phyloP scores from a whole-genome alignment of 2,888 invertebrate species.

The Tenthredo scrophulariae region DNA sequence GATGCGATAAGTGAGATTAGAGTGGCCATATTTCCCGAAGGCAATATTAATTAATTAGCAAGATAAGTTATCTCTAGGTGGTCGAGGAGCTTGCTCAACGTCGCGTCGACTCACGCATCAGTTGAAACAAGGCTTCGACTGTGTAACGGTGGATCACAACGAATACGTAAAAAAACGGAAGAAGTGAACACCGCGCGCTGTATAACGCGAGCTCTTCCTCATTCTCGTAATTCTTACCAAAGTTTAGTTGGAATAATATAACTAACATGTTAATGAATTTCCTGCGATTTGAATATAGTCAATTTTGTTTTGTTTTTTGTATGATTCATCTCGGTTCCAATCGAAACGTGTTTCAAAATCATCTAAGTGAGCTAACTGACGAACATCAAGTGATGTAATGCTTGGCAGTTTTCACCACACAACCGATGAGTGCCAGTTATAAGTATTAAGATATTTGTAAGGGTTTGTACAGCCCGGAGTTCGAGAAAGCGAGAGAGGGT shows the following conservation, averaged over 20 bases:
- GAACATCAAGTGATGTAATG: not conserved
- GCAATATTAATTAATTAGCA: slow-evolving; percentile 35
- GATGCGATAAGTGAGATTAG: slow-evolving; percentile 19
- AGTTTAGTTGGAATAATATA: not conserved
- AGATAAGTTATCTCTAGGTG: slow-evolving; percentile 24
- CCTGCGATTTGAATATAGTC: not conserved
- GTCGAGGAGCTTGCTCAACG: not conserved
- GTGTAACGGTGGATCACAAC: slow-evolving; percentile 12
- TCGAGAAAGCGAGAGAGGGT: not conserved
- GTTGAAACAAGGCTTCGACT: slow-evolving; percentile 39
- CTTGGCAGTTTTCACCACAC: not conserved
- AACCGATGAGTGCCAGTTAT: slow-evolving; percentile 16
- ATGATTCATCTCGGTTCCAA: not conserved
- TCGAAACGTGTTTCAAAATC: not conserved
- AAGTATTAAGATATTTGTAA: not conserved
- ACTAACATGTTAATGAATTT: not conserved
- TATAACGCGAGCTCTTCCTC: not conserved
- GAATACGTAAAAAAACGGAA: not conserved
- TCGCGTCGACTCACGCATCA: not conserved
- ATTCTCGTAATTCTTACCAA: not conserved
- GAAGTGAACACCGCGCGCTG: not conserved
- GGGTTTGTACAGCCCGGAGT: not conserved
- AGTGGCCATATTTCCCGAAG: not conserved
- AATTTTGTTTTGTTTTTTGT: not conserved
- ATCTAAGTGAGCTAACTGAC: not conserved